phyloP scores from a whole-genome alignment of 2,797 vertebrate genomes.

The Fringilla coelebs region DNA sequence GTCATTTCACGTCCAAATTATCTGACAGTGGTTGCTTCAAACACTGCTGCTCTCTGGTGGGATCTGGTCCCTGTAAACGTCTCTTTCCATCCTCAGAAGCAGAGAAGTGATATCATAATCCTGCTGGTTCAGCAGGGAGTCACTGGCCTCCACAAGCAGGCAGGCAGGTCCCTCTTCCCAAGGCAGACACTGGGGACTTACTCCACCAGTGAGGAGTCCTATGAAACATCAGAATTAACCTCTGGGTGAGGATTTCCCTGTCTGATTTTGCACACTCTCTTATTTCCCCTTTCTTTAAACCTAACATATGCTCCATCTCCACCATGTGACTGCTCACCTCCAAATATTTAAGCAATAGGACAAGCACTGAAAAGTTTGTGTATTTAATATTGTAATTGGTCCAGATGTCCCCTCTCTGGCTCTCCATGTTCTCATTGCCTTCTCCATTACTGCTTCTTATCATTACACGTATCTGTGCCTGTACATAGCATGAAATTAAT shows the following conservation, averaged over 20 bases:
- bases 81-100: neutral
- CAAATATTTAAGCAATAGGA: neutral
- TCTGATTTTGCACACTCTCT: neutral
- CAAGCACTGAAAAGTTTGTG: neutral
- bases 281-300: neutral
- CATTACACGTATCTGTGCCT: neutral
- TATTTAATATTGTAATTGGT: neutral
- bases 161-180: neutral
- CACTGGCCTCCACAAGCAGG: fast-evolving
- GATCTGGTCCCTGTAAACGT: neutral
- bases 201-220: neutral
- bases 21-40: neutral
- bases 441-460: neutral
- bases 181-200: neutral
- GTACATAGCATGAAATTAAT: neutral
- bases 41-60: neutral
- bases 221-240: neutral
- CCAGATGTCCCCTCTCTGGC: neutral
- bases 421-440: neutral
- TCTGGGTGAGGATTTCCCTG: neutral
- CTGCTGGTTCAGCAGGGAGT: neutral
- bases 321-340: neutral
- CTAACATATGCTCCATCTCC: neutral
- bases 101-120: neutral
- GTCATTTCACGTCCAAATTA: neutral